Evolutionary conservation across 2,113 vertebrate species (phyloP), one percentile per base, ranked within the genome.

Genomic region (Prochilodus magdalenae): DNA sequence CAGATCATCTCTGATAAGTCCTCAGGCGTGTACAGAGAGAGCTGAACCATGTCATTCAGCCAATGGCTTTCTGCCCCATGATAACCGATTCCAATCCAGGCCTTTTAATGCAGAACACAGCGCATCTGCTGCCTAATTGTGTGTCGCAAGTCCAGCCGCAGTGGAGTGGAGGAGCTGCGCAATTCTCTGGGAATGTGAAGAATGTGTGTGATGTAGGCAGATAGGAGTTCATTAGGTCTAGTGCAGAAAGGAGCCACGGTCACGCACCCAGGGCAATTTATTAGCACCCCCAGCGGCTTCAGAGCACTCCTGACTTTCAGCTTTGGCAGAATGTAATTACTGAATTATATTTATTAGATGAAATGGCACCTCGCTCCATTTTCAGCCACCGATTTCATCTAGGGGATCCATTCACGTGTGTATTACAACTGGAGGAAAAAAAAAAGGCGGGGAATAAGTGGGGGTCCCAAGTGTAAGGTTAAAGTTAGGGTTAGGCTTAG

Each of bases 331-430:
- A 87, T 88, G 83, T 89, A 88, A 92, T 93, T 90, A 88, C 83
- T 79, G 83, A 87, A 85, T 82, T 87, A 81, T 87, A 87, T 88
- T 91, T 89, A 86, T 90, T 88, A 87, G 75, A 89, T 87, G 67
- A 81, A 90, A 89, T 83, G 63, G 55, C 84, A 88, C 73, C 85
- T 82, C 76, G 73, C 69, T 89, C 81, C 47, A 86, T 91, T 85
- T 90, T 82, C 82, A 82, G 79, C 86, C 89, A 83, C 83, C 74
- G 81, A 33, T 86, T 89, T 84, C 77, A 87, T 89, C 82, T 82
- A 76, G 81, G 89, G 89, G 90, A 60, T 92, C 94, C 90, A 90
- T 93, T 94, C 89, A 89, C 93, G 90, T 91, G 86, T 88, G 91
- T 89, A 84, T 85, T 93, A 92, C 91, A 94, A 91, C 93, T 90